phyloP scores from a whole-genome alignment of 2,113 vertebrate genomes.

The Meles meles region DNA sequence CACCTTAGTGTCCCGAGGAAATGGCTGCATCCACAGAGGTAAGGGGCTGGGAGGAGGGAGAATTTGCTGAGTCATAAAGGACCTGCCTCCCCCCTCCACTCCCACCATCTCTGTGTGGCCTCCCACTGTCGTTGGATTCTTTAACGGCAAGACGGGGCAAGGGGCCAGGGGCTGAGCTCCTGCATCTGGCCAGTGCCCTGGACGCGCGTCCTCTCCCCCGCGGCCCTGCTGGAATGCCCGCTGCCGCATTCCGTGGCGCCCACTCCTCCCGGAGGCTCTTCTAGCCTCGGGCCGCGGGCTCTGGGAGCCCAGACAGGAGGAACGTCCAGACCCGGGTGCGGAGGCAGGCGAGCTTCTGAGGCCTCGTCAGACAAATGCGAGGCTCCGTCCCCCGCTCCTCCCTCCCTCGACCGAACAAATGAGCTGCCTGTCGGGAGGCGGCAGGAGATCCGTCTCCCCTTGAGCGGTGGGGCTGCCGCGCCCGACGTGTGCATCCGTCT shows the following conservation, averaged over 20 bases:
- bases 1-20: fast-evolving
- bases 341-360: fast-evolving
- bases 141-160: background rate
- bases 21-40: fast-evolving
- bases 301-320: background rate
- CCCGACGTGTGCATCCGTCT: background rate
- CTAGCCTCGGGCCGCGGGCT: fast-evolving
- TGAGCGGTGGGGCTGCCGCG: fast-evolving
- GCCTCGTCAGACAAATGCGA: background rate
- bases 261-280: fast-evolving
- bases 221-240: too few species aligned
- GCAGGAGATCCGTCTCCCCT: background rate
- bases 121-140: background rate
- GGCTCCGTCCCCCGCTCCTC: fast-evolving
- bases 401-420: background rate
- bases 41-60: background rate
- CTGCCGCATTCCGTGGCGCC: fast-evolving
- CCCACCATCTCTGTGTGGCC: fast-evolving
- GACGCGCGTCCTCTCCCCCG: fast-evolving
- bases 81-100: background rate
- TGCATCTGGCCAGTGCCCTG: background rate
- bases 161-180: background rate
- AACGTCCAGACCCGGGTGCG: background rate
- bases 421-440: background rate
- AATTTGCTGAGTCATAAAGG: fast-evolving